Percentiles rank a stretch among this genome's conserved stretches.
Evolutionary conservation across 1,140 invertebrate species (phyloP).

Genomic region (Fopius arisanus): DNA sequence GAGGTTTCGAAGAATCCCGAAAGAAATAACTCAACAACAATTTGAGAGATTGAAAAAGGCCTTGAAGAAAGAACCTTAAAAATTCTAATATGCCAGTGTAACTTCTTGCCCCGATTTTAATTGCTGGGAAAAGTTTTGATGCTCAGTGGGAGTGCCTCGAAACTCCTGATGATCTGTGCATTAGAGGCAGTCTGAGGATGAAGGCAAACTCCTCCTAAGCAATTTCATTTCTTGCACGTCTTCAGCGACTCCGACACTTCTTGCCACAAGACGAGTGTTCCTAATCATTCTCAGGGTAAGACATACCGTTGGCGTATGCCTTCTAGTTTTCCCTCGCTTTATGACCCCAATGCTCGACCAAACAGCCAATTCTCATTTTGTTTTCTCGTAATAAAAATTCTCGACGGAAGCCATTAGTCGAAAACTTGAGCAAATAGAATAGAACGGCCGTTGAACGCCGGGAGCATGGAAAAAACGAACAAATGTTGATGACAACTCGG

Average conservation of each 20-base stretch:
- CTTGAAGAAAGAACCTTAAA: no score
- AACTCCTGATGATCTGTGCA: background rate
- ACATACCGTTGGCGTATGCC: background rate
- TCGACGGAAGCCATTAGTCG: background rate
- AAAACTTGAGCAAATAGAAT: background rate
- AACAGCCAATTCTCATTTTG: background rate
- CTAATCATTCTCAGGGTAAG: background rate
- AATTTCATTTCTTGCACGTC: background rate
- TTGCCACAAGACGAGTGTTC: background rate
- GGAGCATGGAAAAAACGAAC: background rate
- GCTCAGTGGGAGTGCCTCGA: background rate
- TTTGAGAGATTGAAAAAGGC: no score
- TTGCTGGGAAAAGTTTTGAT: background rate
- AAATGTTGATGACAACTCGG: background rate
- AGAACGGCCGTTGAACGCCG: background rate
- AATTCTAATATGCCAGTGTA: no score
- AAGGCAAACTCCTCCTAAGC: background rate
- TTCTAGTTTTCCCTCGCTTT: background rate
- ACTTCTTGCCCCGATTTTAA: background rate
- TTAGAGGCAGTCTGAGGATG: background rate
- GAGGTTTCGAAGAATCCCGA: no score
- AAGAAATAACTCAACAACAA: no score
- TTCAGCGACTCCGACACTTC: background rate
- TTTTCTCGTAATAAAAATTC: background rate
- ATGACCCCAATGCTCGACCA: background rate